phyloP scores from a whole-genome alignment of 2,888 invertebrate species.

The Conops quadrifasciatus region DNA sequence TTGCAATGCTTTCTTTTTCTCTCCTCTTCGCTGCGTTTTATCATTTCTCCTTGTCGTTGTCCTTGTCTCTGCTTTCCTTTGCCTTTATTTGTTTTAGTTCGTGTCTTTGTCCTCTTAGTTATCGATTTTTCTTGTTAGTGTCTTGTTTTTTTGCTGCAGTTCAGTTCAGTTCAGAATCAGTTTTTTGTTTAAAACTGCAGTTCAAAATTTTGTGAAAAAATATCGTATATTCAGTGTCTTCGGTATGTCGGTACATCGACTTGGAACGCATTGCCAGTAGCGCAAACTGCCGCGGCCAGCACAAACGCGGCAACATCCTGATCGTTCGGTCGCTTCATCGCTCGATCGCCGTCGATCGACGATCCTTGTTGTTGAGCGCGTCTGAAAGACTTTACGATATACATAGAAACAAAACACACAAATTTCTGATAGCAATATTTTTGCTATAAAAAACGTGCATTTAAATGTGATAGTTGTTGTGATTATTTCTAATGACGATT shows the following conservation, averaged over 20 bases:
- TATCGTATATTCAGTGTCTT: constrained; percentile 7
- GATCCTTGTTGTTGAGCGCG: constrained; percentile 6
- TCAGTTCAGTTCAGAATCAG: no score
- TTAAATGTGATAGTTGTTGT: not conserved
- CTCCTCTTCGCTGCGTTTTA: not conserved
- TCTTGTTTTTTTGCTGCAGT: not conserved
- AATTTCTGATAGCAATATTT: no score
- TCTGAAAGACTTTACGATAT: not conserved
- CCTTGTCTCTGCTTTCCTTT: no score
- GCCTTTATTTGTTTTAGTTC: not conserved
- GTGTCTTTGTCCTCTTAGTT: constrained; percentile 1
- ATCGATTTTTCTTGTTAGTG: not conserved
- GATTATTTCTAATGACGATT: not conserved
- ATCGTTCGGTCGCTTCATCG: constrained; percentile 6
- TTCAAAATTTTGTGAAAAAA: constrained; percentile 31
- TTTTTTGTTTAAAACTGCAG: not conserved
- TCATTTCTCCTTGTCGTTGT: not conserved
- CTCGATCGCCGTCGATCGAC: not conserved
- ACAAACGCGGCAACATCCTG: constrained; percentile 7
- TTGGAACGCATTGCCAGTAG: not conserved
- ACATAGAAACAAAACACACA: no score
- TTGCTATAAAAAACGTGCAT: no score
- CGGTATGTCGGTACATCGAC: constrained; percentile 1
- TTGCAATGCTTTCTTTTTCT: constrained; percentile 1
- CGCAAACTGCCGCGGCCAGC: constrained; percentile 16